phyloP scores from a whole-genome alignment of 2,113 vertebrate genomes.

The Meleagris gallopavo region DNA sequence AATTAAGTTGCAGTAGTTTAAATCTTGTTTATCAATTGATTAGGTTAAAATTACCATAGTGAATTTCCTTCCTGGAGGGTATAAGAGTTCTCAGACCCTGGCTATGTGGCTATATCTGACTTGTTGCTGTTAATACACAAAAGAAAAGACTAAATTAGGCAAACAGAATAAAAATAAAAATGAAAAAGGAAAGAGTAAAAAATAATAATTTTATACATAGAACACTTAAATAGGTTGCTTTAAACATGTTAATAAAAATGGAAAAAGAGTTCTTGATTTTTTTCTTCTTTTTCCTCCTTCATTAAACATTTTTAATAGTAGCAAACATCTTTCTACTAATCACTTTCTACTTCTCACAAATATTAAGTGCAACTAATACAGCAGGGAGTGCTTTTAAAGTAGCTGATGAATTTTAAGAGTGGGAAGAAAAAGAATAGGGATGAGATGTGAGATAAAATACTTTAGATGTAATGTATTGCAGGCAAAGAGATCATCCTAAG shows the following conservation, averaged over 20 bases:
- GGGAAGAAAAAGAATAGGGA: neutral
- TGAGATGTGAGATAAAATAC: neutral
- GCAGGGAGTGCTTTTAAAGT: constrained; percentile 49
- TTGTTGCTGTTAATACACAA: neutral
- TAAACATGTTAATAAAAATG: constrained; percentile 37
- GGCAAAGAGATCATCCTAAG: neutral
- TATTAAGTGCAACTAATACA: constrained; percentile 59
- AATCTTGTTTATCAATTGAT: constrained; percentile 36
- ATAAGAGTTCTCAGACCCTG: neutral
- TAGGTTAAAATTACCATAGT: constrained; percentile 15
- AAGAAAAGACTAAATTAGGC: constrained; percentile 29
- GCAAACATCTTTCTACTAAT: neutral
- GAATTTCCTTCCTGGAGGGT: constrained; percentile 51
- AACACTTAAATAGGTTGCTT: constrained; percentile 45
- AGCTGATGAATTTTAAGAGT: constrained; percentile 33
- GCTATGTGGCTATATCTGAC: neutral
- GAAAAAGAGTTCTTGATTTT: neutral
- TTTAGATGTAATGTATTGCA: neutral
- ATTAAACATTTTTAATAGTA: neutral
- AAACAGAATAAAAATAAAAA: neutral
- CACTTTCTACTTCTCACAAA: constrained; percentile 14
- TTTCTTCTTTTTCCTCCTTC: neutral
- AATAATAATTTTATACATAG: neutral
- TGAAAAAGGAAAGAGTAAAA: neutral
- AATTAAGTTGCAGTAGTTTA: neutral